Conservation (phyloP, 2,797 vertebrate species). For the Onychomys arenicola region DNA sequence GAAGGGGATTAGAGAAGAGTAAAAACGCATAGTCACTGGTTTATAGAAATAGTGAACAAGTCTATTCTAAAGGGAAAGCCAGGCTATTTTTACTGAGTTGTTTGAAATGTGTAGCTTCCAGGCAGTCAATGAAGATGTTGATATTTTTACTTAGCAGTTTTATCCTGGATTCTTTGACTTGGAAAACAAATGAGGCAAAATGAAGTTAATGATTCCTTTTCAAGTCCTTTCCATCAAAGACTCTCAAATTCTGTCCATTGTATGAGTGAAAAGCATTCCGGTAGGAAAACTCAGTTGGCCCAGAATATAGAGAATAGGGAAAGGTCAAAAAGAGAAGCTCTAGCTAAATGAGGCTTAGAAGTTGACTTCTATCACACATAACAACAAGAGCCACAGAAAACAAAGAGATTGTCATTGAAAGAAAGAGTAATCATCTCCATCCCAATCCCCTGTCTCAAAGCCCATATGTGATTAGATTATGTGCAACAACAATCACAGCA, state of each 20-base stretch:
- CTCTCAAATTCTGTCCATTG: constrained; percentile 59
- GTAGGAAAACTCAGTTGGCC: constrained; percentile 57
- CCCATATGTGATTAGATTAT: neutral
- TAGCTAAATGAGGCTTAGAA: constrained; percentile 15
- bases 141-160: constrained; percentile 64
- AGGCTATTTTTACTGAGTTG: neutral
- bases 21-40: neutral
- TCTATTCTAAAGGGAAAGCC: neutral
- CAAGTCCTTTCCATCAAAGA: constrained; percentile 59
- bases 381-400: neutral
- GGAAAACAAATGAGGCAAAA: constrained; percentile 75
- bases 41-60: neutral
- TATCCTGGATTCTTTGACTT: constrained; percentile 46
- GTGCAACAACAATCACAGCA: neutral
- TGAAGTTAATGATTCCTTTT: constrained; percentile 71
- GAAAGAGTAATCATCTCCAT: neutral
- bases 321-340: neutral
- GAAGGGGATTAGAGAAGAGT: neutral
- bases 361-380: neutral
- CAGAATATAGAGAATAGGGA: neutral
- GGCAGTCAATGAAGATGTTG: constrained; percentile 56
- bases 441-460: neutral
- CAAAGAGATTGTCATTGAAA: neutral
- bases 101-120: constrained; percentile 36
- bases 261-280: constrained; percentile 42